These are phyloP conservation scores for Distichodus sexfasciatus DNA, from an alignment of 2,797 vertebrate species.

Conservation along the genomic window DNA sequence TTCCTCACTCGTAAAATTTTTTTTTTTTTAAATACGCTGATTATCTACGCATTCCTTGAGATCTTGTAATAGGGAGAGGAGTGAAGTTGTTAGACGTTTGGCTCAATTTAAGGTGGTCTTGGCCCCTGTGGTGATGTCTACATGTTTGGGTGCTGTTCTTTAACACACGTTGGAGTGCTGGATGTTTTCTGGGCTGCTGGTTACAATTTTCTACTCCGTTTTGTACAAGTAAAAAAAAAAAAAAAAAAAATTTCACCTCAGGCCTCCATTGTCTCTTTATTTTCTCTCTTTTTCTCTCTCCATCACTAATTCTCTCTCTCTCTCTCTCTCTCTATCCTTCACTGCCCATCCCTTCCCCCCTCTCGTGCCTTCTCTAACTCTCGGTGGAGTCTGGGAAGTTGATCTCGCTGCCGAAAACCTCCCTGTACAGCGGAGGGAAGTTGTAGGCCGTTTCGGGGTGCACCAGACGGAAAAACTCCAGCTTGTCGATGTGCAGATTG, in stretches of 20 bases:
- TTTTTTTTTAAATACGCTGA: no score
- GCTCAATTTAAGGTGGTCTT: neutral
- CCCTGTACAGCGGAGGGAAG: conserved; percentile 89
- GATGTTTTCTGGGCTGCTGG: conserved; percentile 73
- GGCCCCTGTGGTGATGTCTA: conserved; percentile 59
- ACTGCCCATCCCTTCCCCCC: conserved; percentile 24
- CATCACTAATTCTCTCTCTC: conserved; percentile 23
- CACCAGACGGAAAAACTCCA: conserved; percentile 88
- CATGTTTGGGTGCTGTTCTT: conserved; percentile 68
- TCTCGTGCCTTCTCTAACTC: conserved; percentile 70
- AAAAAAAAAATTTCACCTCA: conserved; percentile 2
- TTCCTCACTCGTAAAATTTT: no score
- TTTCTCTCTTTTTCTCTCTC: conserved; percentile 48
- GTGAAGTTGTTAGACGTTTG: neutral
- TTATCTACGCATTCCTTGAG: neutral
- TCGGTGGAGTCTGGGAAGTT: conserved; percentile 81
- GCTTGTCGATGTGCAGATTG: conserved; percentile 88
- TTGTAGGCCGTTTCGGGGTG: conserved; percentile 85
- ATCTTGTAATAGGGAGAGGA: neutral
- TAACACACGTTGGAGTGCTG: conserved; percentile 65
- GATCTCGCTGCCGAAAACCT: conserved; percentile 88
- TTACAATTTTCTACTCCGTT: conserved; percentile 52
- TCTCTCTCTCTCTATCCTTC: conserved; percentile 11
- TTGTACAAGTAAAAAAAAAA: neutral
- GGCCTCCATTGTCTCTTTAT: conserved; percentile 5